Base-by-base conservation (phyloP, 2,113 vertebrate genomes). In the Python bivittatus region DNA sequence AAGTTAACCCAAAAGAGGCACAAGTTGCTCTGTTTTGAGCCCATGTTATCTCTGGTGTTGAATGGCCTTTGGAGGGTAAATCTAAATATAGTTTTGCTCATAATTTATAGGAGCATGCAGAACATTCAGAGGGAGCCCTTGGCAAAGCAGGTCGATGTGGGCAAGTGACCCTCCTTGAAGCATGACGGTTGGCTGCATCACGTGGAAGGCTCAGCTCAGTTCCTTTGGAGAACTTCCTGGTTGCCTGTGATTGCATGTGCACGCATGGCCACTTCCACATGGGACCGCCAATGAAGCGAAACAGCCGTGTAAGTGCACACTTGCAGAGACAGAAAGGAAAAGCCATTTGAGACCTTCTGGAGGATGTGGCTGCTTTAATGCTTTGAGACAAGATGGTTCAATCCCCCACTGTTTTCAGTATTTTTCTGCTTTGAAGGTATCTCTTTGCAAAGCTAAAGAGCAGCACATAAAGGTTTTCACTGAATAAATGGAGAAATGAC, bases 1-100 rank as follows among this genome's bases (percentile, higher is more conserved):
- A 94, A 94, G 93, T 94, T 84, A 93, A 93, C 92, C 94, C 79
- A 94, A 94, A 95, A 93, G 72, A 96, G 92, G 68, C 93, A 87
- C 29, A 89, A 84, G 89, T 93, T 91, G 93, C 94, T 94, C 94
- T 96, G 91, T 61, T 94, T 93, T 93, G 91, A 94, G 60, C 90
- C 95, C 86, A 84, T 93, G 0, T 90, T 38, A 93, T 83, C 27
- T 90, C 93, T 85, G n/a, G 89, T 94, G 94, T 91, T 95, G 93
- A 95, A 92, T 58, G 90, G 89, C 25, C 95, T 52, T 87, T 88
- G 95, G 91, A 94, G 91, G 86, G 79, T 29, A 90, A 92, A 91
- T 84, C 58, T 72, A 0, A 1, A 87, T 90, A 42, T 86, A 68
- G 86, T 0, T 0, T 92, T 79, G 88, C 0, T 93, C 92, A 96